These are phyloP conservation scores for Bombylius discolor DNA, from an alignment of 2,888 invertebrate genomes.

Conservation along the genomic window DNA sequence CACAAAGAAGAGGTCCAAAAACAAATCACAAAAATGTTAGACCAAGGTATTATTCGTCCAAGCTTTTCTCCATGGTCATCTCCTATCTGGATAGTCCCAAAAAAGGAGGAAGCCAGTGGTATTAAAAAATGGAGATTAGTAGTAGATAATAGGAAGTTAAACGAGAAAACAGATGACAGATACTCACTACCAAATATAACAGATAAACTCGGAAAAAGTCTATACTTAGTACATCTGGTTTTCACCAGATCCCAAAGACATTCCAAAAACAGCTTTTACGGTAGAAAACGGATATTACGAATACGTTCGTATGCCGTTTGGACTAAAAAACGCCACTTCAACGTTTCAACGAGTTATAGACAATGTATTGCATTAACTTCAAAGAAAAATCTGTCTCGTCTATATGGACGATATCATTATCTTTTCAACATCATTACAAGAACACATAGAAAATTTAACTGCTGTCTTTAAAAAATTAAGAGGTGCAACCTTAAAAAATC, in stretches of 20 bases:
- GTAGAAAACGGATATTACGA: background rate
- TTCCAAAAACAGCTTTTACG: conserved; percentile 13
- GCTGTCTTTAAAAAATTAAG: too few relatives aligned
- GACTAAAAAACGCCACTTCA: too few relatives aligned
- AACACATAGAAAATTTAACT: too few relatives aligned
- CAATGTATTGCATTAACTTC: too few relatives aligned
- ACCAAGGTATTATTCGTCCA: conserved; percentile 13
- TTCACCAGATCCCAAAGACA: conserved; percentile 22
- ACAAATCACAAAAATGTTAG: conserved; percentile 14
- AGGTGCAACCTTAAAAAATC: too few relatives aligned
- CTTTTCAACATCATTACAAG: background rate
- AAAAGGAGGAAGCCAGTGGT: conserved; percentile 7
- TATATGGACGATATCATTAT: too few relatives aligned
- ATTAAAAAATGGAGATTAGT: conserved; percentile 16
- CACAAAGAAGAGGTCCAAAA: background rate
- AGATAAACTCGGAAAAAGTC: conserved; percentile 21
- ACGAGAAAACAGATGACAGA: conserved; percentile 15
- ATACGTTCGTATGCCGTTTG: too few relatives aligned
- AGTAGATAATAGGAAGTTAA: conserved; percentile 17
- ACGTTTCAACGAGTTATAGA: too few relatives aligned
- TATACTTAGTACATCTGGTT: conserved; percentile 23
- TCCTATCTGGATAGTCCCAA: conserved; percentile 18
- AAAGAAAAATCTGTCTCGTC: too few relatives aligned
- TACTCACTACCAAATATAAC: conserved; percentile 20
- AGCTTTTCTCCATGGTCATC: conserved; percentile 14